Evolutionary conservation across 2,797 vertebrate species (phyloP).

Genomic region (Parauchenoglanis ngamensis): DNA sequence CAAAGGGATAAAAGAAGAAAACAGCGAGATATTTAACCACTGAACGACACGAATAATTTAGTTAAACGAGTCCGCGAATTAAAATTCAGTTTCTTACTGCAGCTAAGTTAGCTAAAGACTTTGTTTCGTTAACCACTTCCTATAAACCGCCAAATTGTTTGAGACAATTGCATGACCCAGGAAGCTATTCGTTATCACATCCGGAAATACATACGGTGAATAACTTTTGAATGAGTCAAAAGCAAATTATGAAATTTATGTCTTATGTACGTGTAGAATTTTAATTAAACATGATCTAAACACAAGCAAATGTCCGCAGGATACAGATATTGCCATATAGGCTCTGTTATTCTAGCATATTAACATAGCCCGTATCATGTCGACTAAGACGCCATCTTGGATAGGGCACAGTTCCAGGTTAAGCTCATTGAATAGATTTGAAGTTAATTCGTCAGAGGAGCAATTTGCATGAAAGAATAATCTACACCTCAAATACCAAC

Average conservation of each 20-base stretch:
- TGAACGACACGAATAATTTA: neutral
- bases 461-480: neutral
- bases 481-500: neutral
- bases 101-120: neutral
- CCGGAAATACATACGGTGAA: conserved; percentile 9
- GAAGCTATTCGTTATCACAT: conserved; percentile 18
- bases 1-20: neutral
- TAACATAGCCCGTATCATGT: neutral
- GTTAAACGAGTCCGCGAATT: neutral
- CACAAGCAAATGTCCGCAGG: too few species aligned
- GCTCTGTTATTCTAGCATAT: neutral
- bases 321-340: neutral
- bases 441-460: neutral
- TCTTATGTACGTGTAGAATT: neutral
- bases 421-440: neutral
- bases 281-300: neutral
- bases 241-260: neutral
- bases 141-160: conserved; percentile 60
- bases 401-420: neutral
- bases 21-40: neutral
- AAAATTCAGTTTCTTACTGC: neutral
- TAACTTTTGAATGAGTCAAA: neutral
- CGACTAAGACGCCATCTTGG: neutral
- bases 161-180: conserved; percentile 28
- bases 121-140: conserved; percentile 17